Evolutionary conservation across 1,140 invertebrate genomes (phyloP), one percentile per base, ranked within the genome.

Genomic region (Micrasema longulum): DNA sequence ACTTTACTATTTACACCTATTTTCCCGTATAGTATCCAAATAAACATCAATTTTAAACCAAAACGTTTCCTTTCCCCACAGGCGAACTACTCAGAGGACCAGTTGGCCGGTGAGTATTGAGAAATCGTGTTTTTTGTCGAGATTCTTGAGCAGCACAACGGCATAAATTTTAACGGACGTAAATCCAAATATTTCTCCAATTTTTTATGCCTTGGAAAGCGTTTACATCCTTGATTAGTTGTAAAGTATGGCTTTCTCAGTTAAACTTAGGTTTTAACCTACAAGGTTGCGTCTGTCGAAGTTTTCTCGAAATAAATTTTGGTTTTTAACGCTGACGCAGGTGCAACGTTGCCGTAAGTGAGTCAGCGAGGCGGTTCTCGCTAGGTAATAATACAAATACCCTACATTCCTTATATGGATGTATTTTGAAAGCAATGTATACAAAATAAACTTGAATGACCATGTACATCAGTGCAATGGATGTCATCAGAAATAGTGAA

Each of bases 61-160:
- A 31, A 14, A 38, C 12, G 16, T n/a, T 9, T 66, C 60, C 36
- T 66, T 43, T 52, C 65, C 26, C 35, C 43, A 22, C 88, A 95
- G 94, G 92, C 91, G 80, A 92, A 92, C 78, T 94, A 94, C 83
- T 91, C 91, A 35, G 94, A 96, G 86, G 94, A 96, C 87, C 93
- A 95, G 86, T 89, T 95, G 83, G 90, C 92, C 80, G 94, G 93
- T 95, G 87, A 93, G 92, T 91, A 76, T 80, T 80, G 74, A 77
- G 68, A 69, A 74, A 75, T 76, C 66, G 75, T 70, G 76, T 78
- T 81, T 81, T 82, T 80, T 81, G 79, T 82, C 79, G 71, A 63
- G 72, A 68, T 66, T 45, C 48, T 78, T 74, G 76, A 79, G 77
- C 79, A 76, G 77, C 81, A 43, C 48, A 55, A 57, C 65, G 65